A percentile compares a stretch with the other conserved stretches of the same genome.
These are phyloP conservation scores for Tetranychus urticae DNA, from an alignment of 1,140 invertebrate species.

Conservation along the genomic window DNA sequence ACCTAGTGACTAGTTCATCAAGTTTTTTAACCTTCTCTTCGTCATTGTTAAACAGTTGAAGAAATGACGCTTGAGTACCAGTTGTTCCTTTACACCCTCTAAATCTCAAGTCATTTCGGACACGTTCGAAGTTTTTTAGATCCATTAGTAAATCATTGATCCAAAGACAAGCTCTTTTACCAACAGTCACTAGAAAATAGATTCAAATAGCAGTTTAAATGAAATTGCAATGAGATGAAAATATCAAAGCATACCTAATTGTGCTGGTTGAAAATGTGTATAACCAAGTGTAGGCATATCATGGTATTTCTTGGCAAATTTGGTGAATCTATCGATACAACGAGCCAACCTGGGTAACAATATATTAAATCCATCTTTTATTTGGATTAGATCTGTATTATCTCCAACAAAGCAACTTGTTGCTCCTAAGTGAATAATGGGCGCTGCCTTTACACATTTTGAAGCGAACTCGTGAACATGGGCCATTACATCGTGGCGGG, in stretches of 20 bases:
- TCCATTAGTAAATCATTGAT: slow-evolving; percentile 86
- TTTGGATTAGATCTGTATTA: slow-evolving; percentile 78
- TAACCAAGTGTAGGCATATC: slow-evolving; percentile 74
- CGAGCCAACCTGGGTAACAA: slow-evolving; percentile 53
- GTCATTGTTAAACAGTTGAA: slow-evolving; percentile 76
- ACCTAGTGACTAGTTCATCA: slow-evolving; percentile 53
- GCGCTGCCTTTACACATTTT: slow-evolving; percentile 63
- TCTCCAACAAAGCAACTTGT: slow-evolving; percentile 96
- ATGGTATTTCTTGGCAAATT: slow-evolving; percentile 59
- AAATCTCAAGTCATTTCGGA: slow-evolving; percentile 57
- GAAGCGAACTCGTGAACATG: slow-evolving; percentile 79
- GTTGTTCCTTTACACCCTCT: slow-evolving; percentile 95
- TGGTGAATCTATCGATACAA: slow-evolving; percentile 46
- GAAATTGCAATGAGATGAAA: slow-evolving; percentile 7
- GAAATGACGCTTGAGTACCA: slow-evolving; percentile 80
- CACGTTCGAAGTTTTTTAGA: slow-evolving; percentile 48
- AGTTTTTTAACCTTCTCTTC: slow-evolving; percentile 55
- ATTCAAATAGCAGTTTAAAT: slow-evolving; percentile 52
- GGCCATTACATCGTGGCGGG: slow-evolving; percentile 96
- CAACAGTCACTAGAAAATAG: slow-evolving; percentile 59
- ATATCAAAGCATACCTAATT: not conserved
- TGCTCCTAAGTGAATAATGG: slow-evolving; percentile 90
- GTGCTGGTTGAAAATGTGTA: slow-evolving; percentile 37
- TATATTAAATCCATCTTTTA: slow-evolving; percentile 64
- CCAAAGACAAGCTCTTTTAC: slow-evolving; percentile 87